Evolutionary conservation across 2,797 vertebrate genomes (phyloP), one percentile per base, ranked within the genome.

Genomic region (Malurus splendens): DNA sequence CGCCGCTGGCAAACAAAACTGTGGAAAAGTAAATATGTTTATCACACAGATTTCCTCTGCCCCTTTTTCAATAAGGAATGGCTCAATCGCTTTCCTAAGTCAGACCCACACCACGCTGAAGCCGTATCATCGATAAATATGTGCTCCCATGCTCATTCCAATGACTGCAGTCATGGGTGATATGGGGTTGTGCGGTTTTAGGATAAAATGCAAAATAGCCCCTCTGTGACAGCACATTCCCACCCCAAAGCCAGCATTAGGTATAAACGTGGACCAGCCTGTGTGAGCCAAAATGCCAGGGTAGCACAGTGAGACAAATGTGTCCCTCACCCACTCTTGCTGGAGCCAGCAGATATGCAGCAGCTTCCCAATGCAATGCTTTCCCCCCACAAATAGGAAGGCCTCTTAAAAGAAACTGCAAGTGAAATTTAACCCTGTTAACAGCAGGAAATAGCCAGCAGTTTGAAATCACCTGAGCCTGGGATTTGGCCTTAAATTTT

Each of bases 11-110:
- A 95, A 92, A 90, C 84, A 90, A 75, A 83, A 62, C 68, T 59
- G 30, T 90, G 86, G 79, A 89, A 92, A 92, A 95, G 90, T 80
- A 91, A 93, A 94, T 88, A 92, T 2, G 5, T 84, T 92, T 91
- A 91, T 94, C 86, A 86, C 13, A 18, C 55, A 85, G 77, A 95
- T 93, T 93, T 95, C 75, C 82, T 90, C 91, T 93, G 54, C 65
- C 74, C 41, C 74, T 77, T 87, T 94, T 82, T 71, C 90, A 95
- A 62, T 62, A 93, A 82, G 68, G 70, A 89, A 94, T 68, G 82
- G 41, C 83, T 90, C 32, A 3, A 72, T 48, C 66, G 82, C 79
- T 90, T 92, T 90, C 79, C 68, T 22, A 23, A 93, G 83, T 70
- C 89, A 92, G 73, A 84, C 24, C 33, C 48, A 44, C 20, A 48